Conservation (phyloP, 2,113 vertebrate species). For the Danionella cerebrum region DNA sequence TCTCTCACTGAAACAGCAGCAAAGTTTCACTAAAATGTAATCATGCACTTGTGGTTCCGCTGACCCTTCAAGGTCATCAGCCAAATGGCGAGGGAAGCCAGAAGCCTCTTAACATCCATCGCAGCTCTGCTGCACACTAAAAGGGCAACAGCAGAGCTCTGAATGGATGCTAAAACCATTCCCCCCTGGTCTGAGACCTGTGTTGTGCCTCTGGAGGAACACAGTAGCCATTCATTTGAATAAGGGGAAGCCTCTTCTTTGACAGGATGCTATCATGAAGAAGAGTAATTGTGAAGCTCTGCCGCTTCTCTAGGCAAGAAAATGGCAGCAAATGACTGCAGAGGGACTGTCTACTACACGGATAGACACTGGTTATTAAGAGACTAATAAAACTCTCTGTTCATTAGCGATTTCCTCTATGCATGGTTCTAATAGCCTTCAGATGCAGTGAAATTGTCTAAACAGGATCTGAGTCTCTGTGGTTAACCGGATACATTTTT, state of each 20-base stretch:
- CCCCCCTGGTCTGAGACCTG: background rate
- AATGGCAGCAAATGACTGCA: conserved; percentile 16
- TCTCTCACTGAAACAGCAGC: background rate
- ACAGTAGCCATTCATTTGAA: conserved; percentile 6
- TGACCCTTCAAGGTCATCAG: conserved; percentile 21
- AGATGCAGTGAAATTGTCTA: conserved; percentile 12
- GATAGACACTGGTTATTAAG: conserved; percentile 19
- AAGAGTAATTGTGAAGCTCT: background rate
- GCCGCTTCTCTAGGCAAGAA: conserved; percentile 4
- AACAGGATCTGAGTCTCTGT: conserved; percentile 6
- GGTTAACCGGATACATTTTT: conserved; percentile 9
- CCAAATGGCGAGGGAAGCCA: conserved; percentile 1
- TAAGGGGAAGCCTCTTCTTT: conserved; percentile 9
- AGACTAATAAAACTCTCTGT: conserved; percentile 12
- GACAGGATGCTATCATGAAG: conserved; percentile 6
- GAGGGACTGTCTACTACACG: background rate
- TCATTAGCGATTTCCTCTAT: conserved; percentile 14
- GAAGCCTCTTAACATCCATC: conserved; percentile 14
- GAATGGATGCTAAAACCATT: background rate
- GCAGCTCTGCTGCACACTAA: conserved; percentile 1
- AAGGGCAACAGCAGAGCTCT: background rate
- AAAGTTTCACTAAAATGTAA: background rate
- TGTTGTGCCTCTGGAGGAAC: background rate
- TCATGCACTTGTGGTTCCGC: background rate
- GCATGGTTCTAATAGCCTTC: conserved; percentile 1